Conservation (phyloP, 2,797 vertebrate genomes). For the Melanotaenia trifasciata region DNA sequence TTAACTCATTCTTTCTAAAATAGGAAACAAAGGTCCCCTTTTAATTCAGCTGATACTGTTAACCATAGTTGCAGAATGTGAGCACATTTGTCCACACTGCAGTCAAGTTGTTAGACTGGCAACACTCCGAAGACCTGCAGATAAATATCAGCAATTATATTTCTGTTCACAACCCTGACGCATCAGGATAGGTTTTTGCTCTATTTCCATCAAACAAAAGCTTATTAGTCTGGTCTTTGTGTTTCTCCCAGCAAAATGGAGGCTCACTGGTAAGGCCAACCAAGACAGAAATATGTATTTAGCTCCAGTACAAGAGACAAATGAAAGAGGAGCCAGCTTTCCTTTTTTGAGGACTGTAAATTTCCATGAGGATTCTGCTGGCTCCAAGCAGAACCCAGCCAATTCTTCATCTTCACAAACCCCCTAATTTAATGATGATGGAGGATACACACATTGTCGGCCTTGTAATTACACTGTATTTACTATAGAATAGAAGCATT, state of each 20-base stretch:
- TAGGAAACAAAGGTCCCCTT: not conserved
- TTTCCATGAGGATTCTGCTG: constrained; percentile 69
- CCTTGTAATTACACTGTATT: constrained; percentile 78
- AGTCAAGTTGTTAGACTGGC: constrained; percentile 8
- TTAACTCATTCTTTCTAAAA: constrained; percentile 4
- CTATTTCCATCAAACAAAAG: constrained; percentile 29
- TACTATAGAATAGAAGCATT: constrained; percentile 69
- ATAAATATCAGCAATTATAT: constrained; percentile 24
- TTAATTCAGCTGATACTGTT: constrained; percentile 1
- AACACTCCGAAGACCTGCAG: constrained; percentile 17
- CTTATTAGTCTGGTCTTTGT: constrained; percentile 33
- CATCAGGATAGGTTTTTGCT: constrained; percentile 10
- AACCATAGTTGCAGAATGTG: constrained; percentile 2
- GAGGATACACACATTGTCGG: constrained; percentile 64
- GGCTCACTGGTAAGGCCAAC: constrained; percentile 30
- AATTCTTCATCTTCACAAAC: constrained; percentile 74
- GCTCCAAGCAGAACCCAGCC: constrained; percentile 70
- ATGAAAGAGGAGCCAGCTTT: constrained; percentile 66
- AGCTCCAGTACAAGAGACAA: constrained; percentile 58
- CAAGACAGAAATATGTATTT: constrained; percentile 65
- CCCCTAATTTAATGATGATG: constrained; percentile 78
- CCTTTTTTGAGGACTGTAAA: constrained; percentile 65
- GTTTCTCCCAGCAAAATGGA: constrained; percentile 35
- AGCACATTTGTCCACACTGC: not conserved
- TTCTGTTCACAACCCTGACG: constrained; percentile 16